phyloP scores from a whole-genome alignment of 1,140 invertebrate species.

The Papilio polyxenes region DNA sequence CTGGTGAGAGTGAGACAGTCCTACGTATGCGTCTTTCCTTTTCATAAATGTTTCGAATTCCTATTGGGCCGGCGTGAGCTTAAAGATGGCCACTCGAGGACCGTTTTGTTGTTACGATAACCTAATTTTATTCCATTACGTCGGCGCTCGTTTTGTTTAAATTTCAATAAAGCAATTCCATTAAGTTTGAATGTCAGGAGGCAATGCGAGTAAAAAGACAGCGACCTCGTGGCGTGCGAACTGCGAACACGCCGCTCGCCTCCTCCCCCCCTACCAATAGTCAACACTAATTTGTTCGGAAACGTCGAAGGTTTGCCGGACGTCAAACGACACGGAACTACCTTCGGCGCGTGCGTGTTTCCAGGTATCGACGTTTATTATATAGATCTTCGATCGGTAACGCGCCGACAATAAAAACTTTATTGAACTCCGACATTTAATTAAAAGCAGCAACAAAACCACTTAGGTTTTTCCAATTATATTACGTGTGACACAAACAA shows the following conservation, averaged over 20 bases:
- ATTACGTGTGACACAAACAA: slow-evolving; percentile 31
- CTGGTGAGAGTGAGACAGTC: slow-evolving; percentile 61
- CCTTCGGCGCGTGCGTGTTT: slow-evolving; percentile 71
- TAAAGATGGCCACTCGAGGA: slow-evolving; percentile 78
- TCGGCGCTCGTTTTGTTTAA: slow-evolving; percentile 71
- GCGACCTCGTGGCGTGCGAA: slow-evolving; percentile 69
- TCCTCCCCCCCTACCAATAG: slow-evolving; percentile 42
- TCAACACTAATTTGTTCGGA: slow-evolving; percentile 71
- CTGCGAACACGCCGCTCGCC: slow-evolving; percentile 60
- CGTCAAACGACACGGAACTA: slow-evolving; percentile 75
- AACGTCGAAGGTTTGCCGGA: slow-evolving; percentile 79
- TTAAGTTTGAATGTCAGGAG: slow-evolving; percentile 77
- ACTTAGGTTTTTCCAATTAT: slow-evolving; percentile 36
- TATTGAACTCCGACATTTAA: slow-evolving; percentile 39
- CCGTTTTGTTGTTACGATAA: slow-evolving; percentile 78
- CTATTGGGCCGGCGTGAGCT: slow-evolving; percentile 75
- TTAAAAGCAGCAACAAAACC: slow-evolving; percentile 34
- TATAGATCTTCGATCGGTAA: slow-evolving; percentile 53
- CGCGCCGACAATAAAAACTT: slow-evolving; percentile 38
- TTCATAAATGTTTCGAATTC: slow-evolving; percentile 71
- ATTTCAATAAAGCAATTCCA: slow-evolving; percentile 74
- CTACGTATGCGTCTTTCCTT: slow-evolving; percentile 48
- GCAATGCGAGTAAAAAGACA: slow-evolving; percentile 74
- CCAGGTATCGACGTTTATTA: slow-evolving; percentile 70
- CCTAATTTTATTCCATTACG: slow-evolving; percentile 77